phyloP scores from a whole-genome alignment of 2,113 vertebrate species.

The Sylvietta virens region DNA sequence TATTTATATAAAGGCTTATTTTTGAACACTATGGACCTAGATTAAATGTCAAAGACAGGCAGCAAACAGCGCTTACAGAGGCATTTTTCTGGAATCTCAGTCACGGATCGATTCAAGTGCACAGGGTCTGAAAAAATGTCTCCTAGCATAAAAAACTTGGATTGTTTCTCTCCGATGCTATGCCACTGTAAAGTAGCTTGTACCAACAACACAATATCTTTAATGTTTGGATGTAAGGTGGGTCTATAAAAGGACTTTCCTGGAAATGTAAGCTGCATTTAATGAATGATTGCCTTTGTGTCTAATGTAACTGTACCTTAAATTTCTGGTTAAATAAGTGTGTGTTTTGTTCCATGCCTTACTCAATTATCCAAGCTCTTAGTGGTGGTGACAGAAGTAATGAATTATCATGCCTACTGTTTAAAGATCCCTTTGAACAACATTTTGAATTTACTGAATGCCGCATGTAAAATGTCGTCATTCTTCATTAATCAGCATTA shows the following conservation, averaged over 20 bases:
- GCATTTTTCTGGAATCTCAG: conserved; percentile 73
- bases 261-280: conserved; percentile 41
- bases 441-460: conserved; percentile 22
- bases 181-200: conserved; percentile 90
- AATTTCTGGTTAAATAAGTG: conserved; percentile 8
- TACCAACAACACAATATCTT: conserved; percentile 84
- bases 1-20: conserved; percentile 59
- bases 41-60: conserved; percentile 81
- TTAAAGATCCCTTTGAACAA: conserved; percentile 21
- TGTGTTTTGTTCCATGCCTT: conserved; percentile 30
- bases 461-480: conserved; percentile 34
- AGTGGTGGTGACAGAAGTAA: conserved; percentile 20
- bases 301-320: neutral
- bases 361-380: neutral
- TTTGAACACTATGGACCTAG: conserved; percentile 74
- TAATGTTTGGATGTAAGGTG: conserved; percentile 92
- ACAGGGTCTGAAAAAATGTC: conserved; percentile 78
- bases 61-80: conserved; percentile 75
- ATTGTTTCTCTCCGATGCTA: conserved; percentile 84
- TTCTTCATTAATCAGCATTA: conserved; percentile 53
- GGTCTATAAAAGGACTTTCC: conserved; percentile 67
- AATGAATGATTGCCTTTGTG: conserved; percentile 11
- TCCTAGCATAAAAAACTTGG: conserved; percentile 81
- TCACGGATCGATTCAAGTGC: conserved; percentile 71
- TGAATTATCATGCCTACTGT: conserved; percentile 11